phyloP scores from a whole-genome alignment of 2,888 invertebrate species.

The Drosophila suboccidentalis region DNA sequence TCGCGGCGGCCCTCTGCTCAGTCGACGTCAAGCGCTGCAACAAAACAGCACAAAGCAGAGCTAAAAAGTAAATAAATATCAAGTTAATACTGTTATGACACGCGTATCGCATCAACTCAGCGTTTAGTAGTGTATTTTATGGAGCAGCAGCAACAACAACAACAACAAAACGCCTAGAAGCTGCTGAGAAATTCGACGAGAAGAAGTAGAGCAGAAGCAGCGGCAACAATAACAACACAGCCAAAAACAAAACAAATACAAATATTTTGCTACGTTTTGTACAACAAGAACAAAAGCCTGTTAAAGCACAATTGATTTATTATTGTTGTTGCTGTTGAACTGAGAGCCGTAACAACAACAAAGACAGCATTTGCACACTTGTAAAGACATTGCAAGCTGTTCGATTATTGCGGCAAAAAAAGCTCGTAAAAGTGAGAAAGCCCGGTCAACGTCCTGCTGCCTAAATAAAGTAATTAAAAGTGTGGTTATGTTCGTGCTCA shows the following conservation, averaged over 20 bases:
- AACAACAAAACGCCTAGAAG: slow-evolving; percentile 2
- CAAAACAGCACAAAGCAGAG: slow-evolving; percentile 20
- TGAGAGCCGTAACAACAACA: slow-evolving; percentile 1
- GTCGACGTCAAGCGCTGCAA: slow-evolving; percentile 50
- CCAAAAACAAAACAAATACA: slow-evolving; percentile 45
- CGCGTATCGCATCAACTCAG: slow-evolving; percentile 39
- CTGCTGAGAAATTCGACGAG: slow-evolving; percentile 24
- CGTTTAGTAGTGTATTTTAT: slow-evolving; percentile 38
- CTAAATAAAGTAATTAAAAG: slow-evolving; percentile 17
- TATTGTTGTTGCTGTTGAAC: slow-evolving; percentile 30
- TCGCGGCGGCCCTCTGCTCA: slow-evolving; percentile 38
- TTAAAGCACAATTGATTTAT: slow-evolving; percentile 68
- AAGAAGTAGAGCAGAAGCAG: slow-evolving; percentile 26
- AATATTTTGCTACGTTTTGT: slow-evolving; percentile 52
- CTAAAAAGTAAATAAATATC: slow-evolving; percentile 50
- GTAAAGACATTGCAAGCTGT: slow-evolving; percentile 66
- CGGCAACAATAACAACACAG: slow-evolving; percentile 8
- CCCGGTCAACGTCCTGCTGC: slow-evolving; percentile 68
- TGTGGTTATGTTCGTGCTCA: slow-evolving; percentile 36
- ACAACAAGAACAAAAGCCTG: slow-evolving; percentile 24
- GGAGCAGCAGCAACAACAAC: slow-evolving; percentile 19
- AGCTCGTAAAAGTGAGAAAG: slow-evolving; percentile 28
- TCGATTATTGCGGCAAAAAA: slow-evolving; percentile 42
- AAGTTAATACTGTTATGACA: slow-evolving; percentile 41
- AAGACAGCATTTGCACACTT: slow-evolving; percentile 7